A percentile compares a stretch with the other conserved stretches of the same genome.
Evolutionary conservation across 2,797 vertebrate genomes (phyloP).

Genomic region (Sebastes itinus): DNA sequence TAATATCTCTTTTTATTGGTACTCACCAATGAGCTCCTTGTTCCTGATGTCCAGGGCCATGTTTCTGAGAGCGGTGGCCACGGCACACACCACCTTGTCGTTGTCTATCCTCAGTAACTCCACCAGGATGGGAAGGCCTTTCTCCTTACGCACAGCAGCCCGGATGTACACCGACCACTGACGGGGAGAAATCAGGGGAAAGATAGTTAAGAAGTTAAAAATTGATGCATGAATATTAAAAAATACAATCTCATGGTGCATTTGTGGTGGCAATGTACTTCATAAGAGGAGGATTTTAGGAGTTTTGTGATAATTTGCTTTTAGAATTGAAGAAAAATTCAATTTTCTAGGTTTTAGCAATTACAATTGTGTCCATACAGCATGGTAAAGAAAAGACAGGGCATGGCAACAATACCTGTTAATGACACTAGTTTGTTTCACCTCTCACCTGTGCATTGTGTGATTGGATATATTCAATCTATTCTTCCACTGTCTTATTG

Average conservation of each 20-base stretch:
- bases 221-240: neutral
- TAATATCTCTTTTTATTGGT: neutral
- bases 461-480: too few species aligned
- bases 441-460: neutral
- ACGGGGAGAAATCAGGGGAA: neutral
- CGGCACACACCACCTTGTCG: slow-evolving; percentile 97
- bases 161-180: slow-evolving; percentile 98
- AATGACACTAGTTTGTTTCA: neutral
- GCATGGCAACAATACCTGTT: neutral
- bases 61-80: slow-evolving; percentile 96
- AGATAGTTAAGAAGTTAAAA: neutral
- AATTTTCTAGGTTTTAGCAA: neutral
- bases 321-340: neutral
- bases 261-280: neutral
- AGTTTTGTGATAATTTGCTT: neutral
- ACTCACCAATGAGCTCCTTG: slow-evolving; percentile 97
- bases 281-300: neutral
- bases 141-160: slow-evolving; percentile 89
- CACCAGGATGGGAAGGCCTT: slow-evolving; percentile 92
- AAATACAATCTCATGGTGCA: neutral
- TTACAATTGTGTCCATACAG: neutral
- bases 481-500: neutral
- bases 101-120: slow-evolving; percentile 98
- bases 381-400: neutral
- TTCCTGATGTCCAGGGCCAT: slow-evolving; percentile 99